Evolutionary conservation across 1,140 invertebrate genomes (phyloP).

Genomic region (Calycopis cecrops): DNA sequence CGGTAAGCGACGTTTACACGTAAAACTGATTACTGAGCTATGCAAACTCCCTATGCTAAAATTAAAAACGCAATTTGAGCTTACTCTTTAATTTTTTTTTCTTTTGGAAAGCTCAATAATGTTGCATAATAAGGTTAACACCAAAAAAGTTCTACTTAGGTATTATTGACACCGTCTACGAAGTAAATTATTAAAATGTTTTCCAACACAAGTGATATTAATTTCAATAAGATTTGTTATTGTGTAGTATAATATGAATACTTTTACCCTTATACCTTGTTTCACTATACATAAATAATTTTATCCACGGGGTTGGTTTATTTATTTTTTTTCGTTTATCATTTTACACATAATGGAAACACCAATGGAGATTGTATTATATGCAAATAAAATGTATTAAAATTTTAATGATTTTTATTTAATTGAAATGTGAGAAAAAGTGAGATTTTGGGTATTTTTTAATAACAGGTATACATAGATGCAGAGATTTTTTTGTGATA

Average conservation of each 20-base stretch:
- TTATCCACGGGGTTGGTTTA: slow-evolving; percentile 36
- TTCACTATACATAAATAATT: neutral
- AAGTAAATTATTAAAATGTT: neutral
- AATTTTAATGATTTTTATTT: slow-evolving; percentile 35
- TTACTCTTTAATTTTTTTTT: too few species aligned
- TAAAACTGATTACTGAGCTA: too few species aligned
- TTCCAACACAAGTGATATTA: neutral
- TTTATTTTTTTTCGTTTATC: slow-evolving; percentile 30
- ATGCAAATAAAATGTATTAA: slow-evolving; percentile 45
- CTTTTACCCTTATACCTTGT: neutral
- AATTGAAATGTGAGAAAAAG: neutral
- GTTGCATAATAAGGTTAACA: too few species aligned
- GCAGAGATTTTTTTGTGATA: too few species aligned
- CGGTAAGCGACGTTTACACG: too few species aligned
- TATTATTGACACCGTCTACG: too few species aligned
- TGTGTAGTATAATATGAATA: neutral
- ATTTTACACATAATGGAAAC: slow-evolving; percentile 30
- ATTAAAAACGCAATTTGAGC: too few species aligned
- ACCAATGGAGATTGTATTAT: slow-evolving; percentile 49
- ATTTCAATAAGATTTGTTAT: neutral
- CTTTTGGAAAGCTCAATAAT: too few species aligned
- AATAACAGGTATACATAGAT: too few species aligned
- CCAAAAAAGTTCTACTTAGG: too few species aligned
- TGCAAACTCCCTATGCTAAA: too few species aligned
- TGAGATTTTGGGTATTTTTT: too few species aligned